Conservation (phyloP, 2,113 vertebrate species). For the Proterorhinus semilunaris region DNA sequence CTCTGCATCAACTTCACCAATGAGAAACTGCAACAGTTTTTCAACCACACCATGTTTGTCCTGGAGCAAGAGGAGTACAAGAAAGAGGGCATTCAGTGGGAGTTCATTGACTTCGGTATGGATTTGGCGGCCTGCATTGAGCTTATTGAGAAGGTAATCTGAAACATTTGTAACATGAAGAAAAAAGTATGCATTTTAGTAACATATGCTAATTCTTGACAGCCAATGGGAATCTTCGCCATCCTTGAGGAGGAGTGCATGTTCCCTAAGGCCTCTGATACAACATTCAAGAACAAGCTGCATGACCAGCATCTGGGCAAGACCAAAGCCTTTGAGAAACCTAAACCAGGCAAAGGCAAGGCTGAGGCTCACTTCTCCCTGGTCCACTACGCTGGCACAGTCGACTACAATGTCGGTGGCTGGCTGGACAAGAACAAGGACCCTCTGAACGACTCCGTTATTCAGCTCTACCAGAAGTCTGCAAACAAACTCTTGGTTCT, state of each 20-base stretch:
- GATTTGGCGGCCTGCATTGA: constrained; percentile 88
- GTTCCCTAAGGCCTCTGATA: constrained; percentile 67
- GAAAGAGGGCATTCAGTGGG: no score
- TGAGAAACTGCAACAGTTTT: no score
- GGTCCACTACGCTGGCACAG: constrained; percentile 86
- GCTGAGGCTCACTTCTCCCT: constrained; percentile 86
- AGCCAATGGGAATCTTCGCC: constrained; percentile 11
- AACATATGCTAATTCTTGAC: not conserved
- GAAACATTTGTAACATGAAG: no score
- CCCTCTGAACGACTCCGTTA: constrained; percentile 88
- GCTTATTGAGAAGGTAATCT: constrained; percentile 84
- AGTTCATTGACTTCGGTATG: constrained; percentile 77
- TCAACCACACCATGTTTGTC: no score
- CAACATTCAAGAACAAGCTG: constrained; percentile 89
- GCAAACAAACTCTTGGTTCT: constrained; percentile 47
- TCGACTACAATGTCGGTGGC: constrained; percentile 88
- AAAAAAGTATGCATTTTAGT: no score
- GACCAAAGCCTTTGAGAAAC: constrained; percentile 86
- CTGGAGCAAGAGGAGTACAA: no score
- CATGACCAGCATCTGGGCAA: constrained; percentile 89
- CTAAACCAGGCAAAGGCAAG: constrained; percentile 85
- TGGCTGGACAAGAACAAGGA: constrained; percentile 96
- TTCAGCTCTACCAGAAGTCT: constrained; percentile 77
- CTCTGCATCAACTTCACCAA: no score
- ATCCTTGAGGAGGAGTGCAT: constrained; percentile 69